phyloP scores from a whole-genome alignment of 2,797 vertebrate genomes.

The Coluber constrictor region DNA sequence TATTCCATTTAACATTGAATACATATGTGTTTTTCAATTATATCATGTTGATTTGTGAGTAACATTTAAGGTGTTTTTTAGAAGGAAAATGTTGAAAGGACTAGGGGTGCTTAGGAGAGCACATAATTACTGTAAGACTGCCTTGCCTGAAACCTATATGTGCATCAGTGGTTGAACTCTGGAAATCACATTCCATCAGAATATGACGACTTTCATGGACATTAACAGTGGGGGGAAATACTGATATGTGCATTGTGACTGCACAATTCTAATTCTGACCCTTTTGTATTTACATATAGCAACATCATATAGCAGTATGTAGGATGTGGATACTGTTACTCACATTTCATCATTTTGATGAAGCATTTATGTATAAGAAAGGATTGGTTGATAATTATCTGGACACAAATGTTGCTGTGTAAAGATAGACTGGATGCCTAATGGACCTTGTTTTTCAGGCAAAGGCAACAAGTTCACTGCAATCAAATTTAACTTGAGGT shows the following conservation, averaged over 20 bases:
- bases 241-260: not conserved
- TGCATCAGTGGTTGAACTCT: not conserved
- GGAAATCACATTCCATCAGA: not conserved
- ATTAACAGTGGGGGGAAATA: not conserved
- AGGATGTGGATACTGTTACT: not conserved
- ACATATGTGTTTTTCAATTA: not conserved
- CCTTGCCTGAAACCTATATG: not conserved
- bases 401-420: not conserved
- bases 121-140: not conserved
- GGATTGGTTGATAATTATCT: too few species aligned
- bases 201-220: not conserved
- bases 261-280: not conserved
- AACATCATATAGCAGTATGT: not conserved
- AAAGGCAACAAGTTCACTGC: not conserved
- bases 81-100: not conserved
- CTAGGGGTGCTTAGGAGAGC: not conserved
- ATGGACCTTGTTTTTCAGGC: not conserved
- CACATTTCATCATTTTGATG: not conserved
- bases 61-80: not conserved
- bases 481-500: not conserved
- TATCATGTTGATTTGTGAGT: not conserved
- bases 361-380: not conserved
- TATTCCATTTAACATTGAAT: not conserved
- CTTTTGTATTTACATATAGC: not conserved
- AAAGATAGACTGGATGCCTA: not conserved